Percentiles rank a stretch among this genome's conserved stretches.
phyloP scores from a whole-genome alignment of 2,113 vertebrate genomes.

The Bos taurus region DNA sequence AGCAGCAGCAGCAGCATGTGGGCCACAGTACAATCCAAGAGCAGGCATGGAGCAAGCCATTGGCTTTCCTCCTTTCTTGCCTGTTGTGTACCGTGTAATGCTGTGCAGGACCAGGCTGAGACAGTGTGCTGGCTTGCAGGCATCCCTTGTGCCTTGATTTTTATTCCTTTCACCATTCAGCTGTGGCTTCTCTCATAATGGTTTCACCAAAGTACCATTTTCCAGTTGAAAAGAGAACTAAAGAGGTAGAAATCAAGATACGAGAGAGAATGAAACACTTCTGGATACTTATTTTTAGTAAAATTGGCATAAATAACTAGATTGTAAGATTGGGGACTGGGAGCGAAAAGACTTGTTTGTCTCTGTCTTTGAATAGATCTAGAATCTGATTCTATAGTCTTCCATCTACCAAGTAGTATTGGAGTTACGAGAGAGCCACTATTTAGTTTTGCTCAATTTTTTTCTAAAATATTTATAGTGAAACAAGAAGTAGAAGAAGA shows the following conservation, averaged over 20 bases:
- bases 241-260: not conserved
- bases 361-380: not conserved
- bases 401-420: not conserved
- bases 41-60: not conserved
- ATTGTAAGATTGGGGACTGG: not conserved
- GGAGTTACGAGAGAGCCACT: not conserved
- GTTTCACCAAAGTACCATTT: not conserved
- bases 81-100: fast-evolving
- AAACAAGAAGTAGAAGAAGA: not conserved
- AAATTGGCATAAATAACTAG: not conserved
- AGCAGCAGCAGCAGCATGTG: not conserved
- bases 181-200: not conserved
- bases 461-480: not conserved
- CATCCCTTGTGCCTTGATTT: not conserved
- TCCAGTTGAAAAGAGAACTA: not conserved
- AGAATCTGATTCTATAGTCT: not conserved
- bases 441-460: not conserved
- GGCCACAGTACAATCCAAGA: not conserved
- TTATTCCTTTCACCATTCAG: not conserved
- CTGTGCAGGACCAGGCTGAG: too few species aligned
- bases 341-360: too few species aligned
- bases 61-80: not conserved
- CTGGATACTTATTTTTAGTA: not conserved
- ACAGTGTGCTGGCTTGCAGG: not conserved
- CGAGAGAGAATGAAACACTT: not conserved